Base-by-base conservation (phyloP, 2,797 vertebrate genomes). In the Bovichtus variegatus region DNA sequence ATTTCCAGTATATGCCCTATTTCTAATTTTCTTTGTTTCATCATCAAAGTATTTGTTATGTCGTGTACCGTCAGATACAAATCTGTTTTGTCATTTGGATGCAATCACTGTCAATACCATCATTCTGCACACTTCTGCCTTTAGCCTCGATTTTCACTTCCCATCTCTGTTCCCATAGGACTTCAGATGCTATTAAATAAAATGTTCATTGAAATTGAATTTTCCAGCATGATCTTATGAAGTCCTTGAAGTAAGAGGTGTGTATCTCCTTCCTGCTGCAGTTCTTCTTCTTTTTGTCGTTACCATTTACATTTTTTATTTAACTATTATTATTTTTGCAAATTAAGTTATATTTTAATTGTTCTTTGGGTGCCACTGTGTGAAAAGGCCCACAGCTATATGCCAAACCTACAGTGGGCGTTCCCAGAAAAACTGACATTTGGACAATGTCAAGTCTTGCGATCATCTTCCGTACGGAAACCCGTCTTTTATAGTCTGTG, bases 401-500 rank as follows among this genome's bases (percentile, higher is more conserved):
- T 9, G 58, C 16, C 34, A 77, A 69, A 54, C 40, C 50, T 36
- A 64, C 23, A 61, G 53, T 40, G 7, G 38, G 18, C 2, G 0
- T 44, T 79, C 27, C 65, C 23, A 31, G 29, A 70, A 74, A 69
- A 51, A 62, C 29, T 58, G 23, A 66, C 66, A 83, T 85, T 75
- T 72, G 57, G 19, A 70, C 58, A 38, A 70, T 73, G 47, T 65
- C 47, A 59, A 60, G 50, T 70, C 50, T 71, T 67, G 50, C 6
- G 19, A 25, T 58, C 70, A 86, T 82, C 31, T 76, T 51, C 43
- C 36, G 36, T 31, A 57, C 53, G 76, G 74, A 83, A 74, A 79
- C 62, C 12, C 31, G 2, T 73, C 71, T 88, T 89, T 79, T 80
- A 74, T 89, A 73, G 86, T 86, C 65, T 84, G 79, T 89, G 84